Conservation (phyloP, 2,888 invertebrate genomes). For the Erebia aethiops region DNA sequence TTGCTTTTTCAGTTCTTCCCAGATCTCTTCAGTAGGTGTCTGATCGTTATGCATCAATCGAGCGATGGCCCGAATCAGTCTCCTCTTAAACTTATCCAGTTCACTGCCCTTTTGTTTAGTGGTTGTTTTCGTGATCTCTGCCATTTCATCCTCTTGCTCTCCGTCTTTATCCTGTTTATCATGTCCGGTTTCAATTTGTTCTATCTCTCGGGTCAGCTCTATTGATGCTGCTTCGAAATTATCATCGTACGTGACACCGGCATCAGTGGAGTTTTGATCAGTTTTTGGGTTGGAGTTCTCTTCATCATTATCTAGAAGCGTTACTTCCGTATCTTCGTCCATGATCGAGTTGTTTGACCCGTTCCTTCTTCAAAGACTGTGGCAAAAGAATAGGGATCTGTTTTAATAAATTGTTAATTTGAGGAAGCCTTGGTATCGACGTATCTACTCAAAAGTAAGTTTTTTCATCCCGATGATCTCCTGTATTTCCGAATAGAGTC, state of each 20-base stretch:
- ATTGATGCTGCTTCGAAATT: conserved; percentile 13
- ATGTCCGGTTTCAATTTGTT: not conserved
- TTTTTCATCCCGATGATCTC: too few relatives aligned
- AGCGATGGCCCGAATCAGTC: conserved; percentile 66
- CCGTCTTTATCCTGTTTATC: not conserved
- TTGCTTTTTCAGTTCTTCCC: conserved; percentile 57
- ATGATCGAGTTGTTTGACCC: not conserved
- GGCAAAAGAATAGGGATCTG: not conserved
- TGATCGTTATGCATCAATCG: conserved; percentile 54
- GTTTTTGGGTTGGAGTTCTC: not conserved
- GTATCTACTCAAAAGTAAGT: too few relatives aligned
- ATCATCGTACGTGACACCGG: not conserved
- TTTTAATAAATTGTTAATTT: not conserved
- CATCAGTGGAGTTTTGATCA: not conserved
- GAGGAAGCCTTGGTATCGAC: not conserved
- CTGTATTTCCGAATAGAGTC: too few relatives aligned
- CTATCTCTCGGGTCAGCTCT: not conserved
- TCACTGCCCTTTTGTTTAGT: conserved; percentile 19
- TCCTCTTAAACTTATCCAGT: conserved; percentile 69
- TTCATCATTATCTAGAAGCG: not conserved
- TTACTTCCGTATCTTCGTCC: conserved; percentile 14
- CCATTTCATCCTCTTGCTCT: conserved; percentile 12
- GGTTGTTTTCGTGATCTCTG: conserved; percentile 2
- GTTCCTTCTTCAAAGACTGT: not conserved
- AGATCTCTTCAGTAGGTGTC: conserved; percentile 56